Base-by-base conservation (phyloP, 2,113 vertebrate genomes). In the Brachirus orientalis region DNA sequence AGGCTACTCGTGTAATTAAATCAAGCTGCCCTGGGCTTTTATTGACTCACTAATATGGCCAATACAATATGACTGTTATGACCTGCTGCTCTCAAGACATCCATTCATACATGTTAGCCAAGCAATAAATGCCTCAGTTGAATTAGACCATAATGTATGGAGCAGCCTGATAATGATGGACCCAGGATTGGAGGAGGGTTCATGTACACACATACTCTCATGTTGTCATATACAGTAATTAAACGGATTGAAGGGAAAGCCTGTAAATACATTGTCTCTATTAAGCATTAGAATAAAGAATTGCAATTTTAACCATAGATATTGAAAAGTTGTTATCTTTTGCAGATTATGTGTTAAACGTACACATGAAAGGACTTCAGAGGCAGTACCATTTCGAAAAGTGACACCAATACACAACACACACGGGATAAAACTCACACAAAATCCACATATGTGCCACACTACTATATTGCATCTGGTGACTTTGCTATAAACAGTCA, bases 21-120 rank as follows among this genome's bases (percentile, higher is more conserved):
- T 94, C 92, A 94, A 91, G 91, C 84, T 72, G 92, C 95, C 93
- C 91, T 57, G 77, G 92, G 95, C 92, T 91, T 45, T 61, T 95
- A 96, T 95, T 93, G 95, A 92, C 88, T 88, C 35, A 91, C 89
- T 94, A 90, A 93, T 95, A 95, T 93, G 88, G 92, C 94, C 91
- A 90, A 94, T 92, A 90, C 90, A 86, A 92, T 86, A 91, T 92
- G 90, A 94, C 89, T 90, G 89, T 86, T 91, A 91, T 84, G 80
- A 87, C 84, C 91, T 83, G 85, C 80, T 68, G 76, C 80, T 87
- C 72, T 58, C 76, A 2, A 80, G 77, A 88, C 84, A 81, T 72
- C 55, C 81, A 86, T 89, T 66, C 61, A 78, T 73, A 79, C 76
- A 72, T 59, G 84, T 87, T 86, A 82, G 83, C 63, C 50, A 6